These are phyloP conservation scores for Unio delphinus DNA, from an alignment of 2,888 invertebrate species.

Conservation along the genomic window DNA sequence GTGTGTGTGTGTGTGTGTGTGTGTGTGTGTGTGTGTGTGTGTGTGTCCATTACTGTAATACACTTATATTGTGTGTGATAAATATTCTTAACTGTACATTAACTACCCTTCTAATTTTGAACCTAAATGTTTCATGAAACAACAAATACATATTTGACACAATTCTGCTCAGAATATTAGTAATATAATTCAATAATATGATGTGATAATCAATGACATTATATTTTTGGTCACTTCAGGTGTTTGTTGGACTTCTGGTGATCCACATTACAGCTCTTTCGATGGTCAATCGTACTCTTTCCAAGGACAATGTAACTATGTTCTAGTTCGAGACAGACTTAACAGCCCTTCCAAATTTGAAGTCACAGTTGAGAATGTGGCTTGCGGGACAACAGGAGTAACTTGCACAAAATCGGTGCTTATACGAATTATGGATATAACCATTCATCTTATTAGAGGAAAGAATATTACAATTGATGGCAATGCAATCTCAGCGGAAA, in stretches of 20 bases:
- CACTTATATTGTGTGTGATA: no score
- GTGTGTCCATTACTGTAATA: no score
- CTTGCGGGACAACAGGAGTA: constrained; percentile 88
- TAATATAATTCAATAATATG: no score
- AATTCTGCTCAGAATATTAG: no score
- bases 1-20: no score
- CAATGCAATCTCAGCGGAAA: constrained; percentile 31
- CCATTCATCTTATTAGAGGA: constrained; percentile 48
- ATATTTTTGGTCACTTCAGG: constrained; percentile 15
- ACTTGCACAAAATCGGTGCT: constrained; percentile 82
- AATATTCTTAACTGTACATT: no score
- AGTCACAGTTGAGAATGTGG: constrained; percentile 85
- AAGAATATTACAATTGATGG: constrained; percentile 48
- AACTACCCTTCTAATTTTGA: no score
- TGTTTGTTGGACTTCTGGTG: constrained; percentile 87
- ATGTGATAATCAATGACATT: neutral
- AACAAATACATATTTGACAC: no score
- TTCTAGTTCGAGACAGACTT: constrained; percentile 63
- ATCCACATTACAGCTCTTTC: constrained; percentile 89
- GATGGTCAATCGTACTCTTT: constrained; percentile 88
- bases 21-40: no score
- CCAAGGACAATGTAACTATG: constrained; percentile 90
- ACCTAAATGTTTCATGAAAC: no score
- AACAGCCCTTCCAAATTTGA: constrained; percentile 72
- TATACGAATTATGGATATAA: constrained; percentile 27